These are phyloP conservation scores for Philhelius pedissequus DNA, from an alignment of 2,888 invertebrate species.

Conservation along the genomic window DNA sequence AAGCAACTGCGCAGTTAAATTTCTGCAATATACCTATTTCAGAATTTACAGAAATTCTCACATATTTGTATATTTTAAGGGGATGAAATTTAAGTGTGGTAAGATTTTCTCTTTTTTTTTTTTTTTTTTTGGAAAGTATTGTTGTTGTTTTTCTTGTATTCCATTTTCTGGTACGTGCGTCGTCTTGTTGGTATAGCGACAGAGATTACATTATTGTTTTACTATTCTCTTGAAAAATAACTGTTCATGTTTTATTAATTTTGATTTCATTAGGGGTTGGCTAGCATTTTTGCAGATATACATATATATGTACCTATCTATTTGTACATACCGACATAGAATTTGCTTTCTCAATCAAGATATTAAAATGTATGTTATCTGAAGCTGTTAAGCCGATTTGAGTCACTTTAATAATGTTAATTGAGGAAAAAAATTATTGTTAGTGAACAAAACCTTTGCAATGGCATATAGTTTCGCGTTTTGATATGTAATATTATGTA, in stretches of 20 bases:
- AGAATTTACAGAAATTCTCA: neutral
- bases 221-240: slow-evolving; percentile 38
- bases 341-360: neutral
- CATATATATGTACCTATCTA: too few relatives aligned
- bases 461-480: too few relatives aligned
- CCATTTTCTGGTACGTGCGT: neutral
- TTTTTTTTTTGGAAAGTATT: too few relatives aligned
- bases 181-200: neutral
- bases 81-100: neutral
- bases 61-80: neutral
- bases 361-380: neutral
- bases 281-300: neutral
- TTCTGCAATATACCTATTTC: neutral
- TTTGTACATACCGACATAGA: neutral
- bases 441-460: neutral
- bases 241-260: slow-evolving; percentile 65
- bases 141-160: neutral
- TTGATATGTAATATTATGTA: too few relatives aligned
- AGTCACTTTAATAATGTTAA: neutral
- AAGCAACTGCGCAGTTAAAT: neutral
- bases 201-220: slow-evolving; percentile 18
- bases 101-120: neutral
- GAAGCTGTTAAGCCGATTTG: neutral
- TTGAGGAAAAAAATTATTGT: neutral
- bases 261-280: slow-evolving; percentile 51